Base-by-base conservation (phyloP, 2,797 vertebrate species). In the Poeciliopsis infans region DNA sequence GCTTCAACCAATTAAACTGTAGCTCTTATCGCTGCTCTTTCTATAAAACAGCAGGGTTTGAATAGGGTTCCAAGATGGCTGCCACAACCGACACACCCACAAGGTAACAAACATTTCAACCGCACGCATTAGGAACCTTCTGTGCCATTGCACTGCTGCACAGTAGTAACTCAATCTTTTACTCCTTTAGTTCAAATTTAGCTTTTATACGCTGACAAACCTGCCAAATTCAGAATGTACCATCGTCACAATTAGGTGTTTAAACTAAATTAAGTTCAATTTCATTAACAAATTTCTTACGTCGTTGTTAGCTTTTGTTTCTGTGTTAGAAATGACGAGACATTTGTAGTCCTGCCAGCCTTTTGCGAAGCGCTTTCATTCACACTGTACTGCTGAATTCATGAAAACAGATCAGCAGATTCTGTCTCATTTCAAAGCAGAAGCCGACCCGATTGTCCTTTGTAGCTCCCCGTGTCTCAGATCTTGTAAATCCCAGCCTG, bases 361-460 rank as follows among this genome's bases (percentile, higher is more conserved):
- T 31, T 61, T 61, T 4, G 18, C 57, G 15, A 33, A 6, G 57
- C 8, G 31, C 31, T 39, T 66, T 39, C 61, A 23, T 36, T 66
- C 6, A 66, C 1, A 66, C 31, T 66, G 61, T 20, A 39, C 33
- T 36, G 61, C 61, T 66, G 61, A 66, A 66, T 66, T 39, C 33
- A 39, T 23, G 8, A 66, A 66, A 66, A 20, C 61, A 66, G 33
- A 20, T 39, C 61, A 36, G 33, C 16, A 39, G 16, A 8, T 66
- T 36, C 61, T 20, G 61, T 66, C 23, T 66, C 18, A 66, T 39
- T 66, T 66, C 61, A 39, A 66, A 66, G 61, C 61, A 66, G 61
- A 11, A 66, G 61, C 33, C 33, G 16, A 20, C 4, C 61, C 11
- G 61, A 66, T 39, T 36, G 61, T 23, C 18, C 31, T 66, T 66